Percentiles rank a stretch among this genome's conserved stretches.
Conservation (phyloP, 2,888 invertebrate genomes). For the Leucozona laternaria region DNA sequence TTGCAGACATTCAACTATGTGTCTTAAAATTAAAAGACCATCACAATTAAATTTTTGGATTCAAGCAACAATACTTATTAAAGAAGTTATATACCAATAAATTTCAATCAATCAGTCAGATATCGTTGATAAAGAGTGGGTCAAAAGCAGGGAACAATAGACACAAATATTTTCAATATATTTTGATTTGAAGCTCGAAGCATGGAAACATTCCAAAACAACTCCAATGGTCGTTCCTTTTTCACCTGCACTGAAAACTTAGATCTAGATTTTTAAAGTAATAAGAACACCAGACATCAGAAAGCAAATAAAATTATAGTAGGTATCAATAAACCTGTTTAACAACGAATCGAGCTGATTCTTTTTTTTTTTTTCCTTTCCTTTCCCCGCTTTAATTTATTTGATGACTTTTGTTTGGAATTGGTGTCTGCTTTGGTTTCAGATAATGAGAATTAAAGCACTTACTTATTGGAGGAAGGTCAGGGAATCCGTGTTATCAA, state of each 20-base stretch:
- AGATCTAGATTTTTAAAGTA: slow-evolving; percentile 26
- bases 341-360: slow-evolving; percentile 24
- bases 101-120: not conserved
- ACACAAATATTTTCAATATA: not conserved
- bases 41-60: not conserved
- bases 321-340: slow-evolving; percentile 41
- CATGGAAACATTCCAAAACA: slow-evolving; percentile 4
- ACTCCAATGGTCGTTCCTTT: slow-evolving; percentile 34
- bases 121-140: not conserved
- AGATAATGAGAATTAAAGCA: slow-evolving; percentile 23
- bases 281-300: slow-evolving; percentile 41
- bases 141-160: not conserved
- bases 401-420: not conserved
- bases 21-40: not conserved
- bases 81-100: not conserved
- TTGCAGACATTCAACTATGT: not conserved
- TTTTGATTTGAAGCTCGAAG: not conserved
- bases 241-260: slow-evolving; percentile 24
- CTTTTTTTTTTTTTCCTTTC: not conserved
- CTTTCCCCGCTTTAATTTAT: not conserved
- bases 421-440: not conserved
- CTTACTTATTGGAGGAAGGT: slow-evolving; percentile 32
- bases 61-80: not conserved
- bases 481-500: slow-evolving; percentile 70
- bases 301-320: slow-evolving; percentile 18